Base-by-base conservation (phyloP, 2,888 invertebrate genomes). In the Tenthredo notha region DNA sequence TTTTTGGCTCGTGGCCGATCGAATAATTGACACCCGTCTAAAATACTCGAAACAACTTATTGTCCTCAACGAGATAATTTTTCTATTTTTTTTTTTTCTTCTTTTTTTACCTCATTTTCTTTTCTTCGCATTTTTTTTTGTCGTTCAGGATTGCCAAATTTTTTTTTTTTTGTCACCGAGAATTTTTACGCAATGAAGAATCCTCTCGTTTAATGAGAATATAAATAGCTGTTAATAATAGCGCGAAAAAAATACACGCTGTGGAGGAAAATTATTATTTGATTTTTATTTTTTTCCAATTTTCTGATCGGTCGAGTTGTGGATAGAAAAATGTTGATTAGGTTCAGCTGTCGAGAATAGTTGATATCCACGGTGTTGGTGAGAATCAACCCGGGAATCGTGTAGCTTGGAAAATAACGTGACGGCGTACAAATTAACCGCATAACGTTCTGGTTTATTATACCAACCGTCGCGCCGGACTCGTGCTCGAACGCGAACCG, bases 401-500 rank as follows among this genome's bases (percentile, higher is more conserved):
- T 80, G 80, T 80, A 80, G 80, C 61, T 80, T 1, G 33, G 61
- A 80, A 61, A 80, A 80, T 80, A 80, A 80, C 58, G 80, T 58
- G 80, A 80, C 80, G 80, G 58, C 37, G 80, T 80, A 80, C 80
- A 80, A 80, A 80, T 80, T 80, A 80, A 61, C 61, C 80, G 80
- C 72, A 74, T 40, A 80, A 80, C 80, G 80, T 58, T 80, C 58
- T 80, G 77, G 77, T 77, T 77, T 77, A 77, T 77, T 77, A 77
- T 77, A 77, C 77, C 77, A 77, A 77, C 77, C 29, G 50, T 74
- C 72, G 40, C 40, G 72, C 37, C 72, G 80, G 80, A 58, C 33
- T 80, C 61, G 58, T 37, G 37, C 61, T 80, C 58, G 37, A 80
- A 80, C 61, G 58, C 58, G 40, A 80, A 80, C 37, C 80, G 80